Percentiles rank a stretch among this genome's conserved stretches.
Evolutionary conservation across 2,797 vertebrate species (phyloP).

Genomic region (Myiotriccus ornatus): DNA sequence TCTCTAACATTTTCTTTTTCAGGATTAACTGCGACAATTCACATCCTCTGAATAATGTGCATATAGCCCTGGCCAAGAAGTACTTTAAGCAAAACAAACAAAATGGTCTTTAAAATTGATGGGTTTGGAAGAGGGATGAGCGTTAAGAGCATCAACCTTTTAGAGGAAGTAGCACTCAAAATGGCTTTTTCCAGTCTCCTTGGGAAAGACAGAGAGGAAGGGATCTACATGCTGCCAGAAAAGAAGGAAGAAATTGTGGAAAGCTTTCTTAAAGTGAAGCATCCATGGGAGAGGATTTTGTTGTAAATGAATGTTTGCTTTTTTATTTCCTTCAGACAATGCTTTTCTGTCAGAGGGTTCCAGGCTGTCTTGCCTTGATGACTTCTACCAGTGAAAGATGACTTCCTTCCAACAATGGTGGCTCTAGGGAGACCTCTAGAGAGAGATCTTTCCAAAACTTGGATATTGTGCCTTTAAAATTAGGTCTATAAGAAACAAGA

Average conservation of each 20-base stretch:
- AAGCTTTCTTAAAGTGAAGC: not conserved
- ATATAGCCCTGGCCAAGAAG: not conserved
- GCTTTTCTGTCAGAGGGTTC: not conserved
- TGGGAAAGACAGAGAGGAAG: not conserved
- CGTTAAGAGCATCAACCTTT: not conserved
- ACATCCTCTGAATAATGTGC: not conserved
- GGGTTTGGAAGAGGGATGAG: not conserved
- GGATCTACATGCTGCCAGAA: not conserved
- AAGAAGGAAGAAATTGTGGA: not conserved
- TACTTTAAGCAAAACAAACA: not conserved
- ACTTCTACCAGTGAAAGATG: not conserved
- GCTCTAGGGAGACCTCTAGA: not conserved
- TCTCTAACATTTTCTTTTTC: not conserved
- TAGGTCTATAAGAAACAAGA: not conserved
- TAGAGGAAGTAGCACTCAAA: not conserved
- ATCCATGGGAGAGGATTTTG: not conserved
- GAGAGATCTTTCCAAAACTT: not conserved
- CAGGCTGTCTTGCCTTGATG: not conserved
- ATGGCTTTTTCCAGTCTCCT: not conserved
- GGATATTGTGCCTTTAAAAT: not conserved
- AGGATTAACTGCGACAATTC: not conserved
- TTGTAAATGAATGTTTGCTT: not conserved
- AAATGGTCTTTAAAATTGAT: not conserved
- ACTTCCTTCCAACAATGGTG: not conserved
- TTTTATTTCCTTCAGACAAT: not conserved